These are phyloP conservation scores for Chirona hameri DNA, from an alignment of 2,888 invertebrate species.

Conservation along the genomic window DNA sequence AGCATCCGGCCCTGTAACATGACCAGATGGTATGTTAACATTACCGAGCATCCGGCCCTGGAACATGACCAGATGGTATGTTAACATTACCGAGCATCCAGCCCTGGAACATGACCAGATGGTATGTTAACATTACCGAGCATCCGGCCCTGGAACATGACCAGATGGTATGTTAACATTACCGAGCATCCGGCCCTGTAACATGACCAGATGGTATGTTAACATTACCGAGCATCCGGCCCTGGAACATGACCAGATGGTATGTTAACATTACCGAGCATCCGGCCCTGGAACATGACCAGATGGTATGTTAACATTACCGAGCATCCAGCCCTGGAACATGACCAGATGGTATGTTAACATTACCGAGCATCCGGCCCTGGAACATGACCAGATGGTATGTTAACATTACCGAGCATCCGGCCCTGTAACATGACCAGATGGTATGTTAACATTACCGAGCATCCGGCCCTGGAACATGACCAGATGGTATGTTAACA, in stretches of 20 bases:
- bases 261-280: conserved; percentile 63
- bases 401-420: conserved; percentile 72
- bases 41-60: conserved; percentile 90
- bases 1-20: conserved; percentile 73
- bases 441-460: conserved; percentile 57
- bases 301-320: conserved; percentile 52
- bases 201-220: neutral
- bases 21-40: neutral
- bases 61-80: neutral
- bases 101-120: conserved; percentile 54
- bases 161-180: conserved; percentile 46
- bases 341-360: neutral
- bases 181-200: conserved; percentile 85
- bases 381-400: neutral
- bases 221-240: conserved; percentile 82
- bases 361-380: conserved; percentile 90
- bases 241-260: conserved; percentile 50
- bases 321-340: conserved; percentile 80
- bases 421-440: conserved; percentile 59
- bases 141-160: conserved; percentile 70
- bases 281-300: conserved; percentile 67
- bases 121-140: conserved; percentile 61
- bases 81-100: conserved; percentile 77
- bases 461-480: conserved; percentile 73
- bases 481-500: neutral